Conservation (phyloP, 2,888 invertebrate species). For the Ametastegia equiseti region DNA sequence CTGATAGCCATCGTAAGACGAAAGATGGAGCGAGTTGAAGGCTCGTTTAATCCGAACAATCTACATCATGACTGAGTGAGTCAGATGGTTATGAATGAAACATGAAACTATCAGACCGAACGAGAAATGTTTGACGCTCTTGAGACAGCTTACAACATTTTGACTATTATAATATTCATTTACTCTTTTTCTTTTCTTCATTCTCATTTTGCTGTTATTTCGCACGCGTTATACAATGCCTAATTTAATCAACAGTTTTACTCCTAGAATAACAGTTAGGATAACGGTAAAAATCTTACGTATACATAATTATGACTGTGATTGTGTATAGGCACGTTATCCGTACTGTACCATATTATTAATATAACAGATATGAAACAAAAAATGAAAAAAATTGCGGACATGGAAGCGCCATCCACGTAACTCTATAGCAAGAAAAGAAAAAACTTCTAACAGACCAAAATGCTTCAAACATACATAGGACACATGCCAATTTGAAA, state of each 20-base stretch:
- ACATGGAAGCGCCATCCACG: background rate
- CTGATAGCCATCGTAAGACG: background rate
- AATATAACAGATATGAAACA: background rate
- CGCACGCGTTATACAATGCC: constrained; percentile 31
- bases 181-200: background rate
- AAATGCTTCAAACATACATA: too few relatives aligned
- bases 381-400: background rate
- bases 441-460: background rate
- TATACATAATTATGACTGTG: constrained; percentile 8
- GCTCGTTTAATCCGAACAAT: background rate
- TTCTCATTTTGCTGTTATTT: constrained; percentile 25
- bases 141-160: background rate
- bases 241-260: constrained; percentile 41
- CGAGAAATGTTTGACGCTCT: background rate
- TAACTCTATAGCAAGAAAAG: background rate
- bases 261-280: constrained; percentile 33
- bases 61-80: background rate
- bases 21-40: background rate
- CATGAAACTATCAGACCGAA: constrained; percentile 1
- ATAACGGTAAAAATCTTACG: constrained; percentile 25
- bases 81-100: constrained; percentile 15
- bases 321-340: background rate
- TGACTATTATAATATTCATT: background rate
- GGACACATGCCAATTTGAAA: background rate
- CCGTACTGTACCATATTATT: constrained; percentile 3